phyloP scores from a whole-genome alignment of 2,888 invertebrate genomes.

The Drosophila testacea region DNA sequence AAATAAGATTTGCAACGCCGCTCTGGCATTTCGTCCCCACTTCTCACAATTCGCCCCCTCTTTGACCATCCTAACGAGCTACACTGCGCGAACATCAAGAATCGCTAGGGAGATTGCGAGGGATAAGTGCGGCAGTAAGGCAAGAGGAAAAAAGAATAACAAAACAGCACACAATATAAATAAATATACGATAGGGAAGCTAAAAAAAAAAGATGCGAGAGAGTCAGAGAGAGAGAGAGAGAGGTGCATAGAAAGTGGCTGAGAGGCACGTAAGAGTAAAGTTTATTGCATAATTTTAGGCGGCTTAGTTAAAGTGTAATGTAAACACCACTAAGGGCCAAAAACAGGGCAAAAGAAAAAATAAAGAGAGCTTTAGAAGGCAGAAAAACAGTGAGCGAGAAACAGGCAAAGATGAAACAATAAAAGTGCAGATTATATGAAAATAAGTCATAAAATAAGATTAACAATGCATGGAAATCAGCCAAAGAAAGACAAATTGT shows the following conservation, averaged over 20 bases:
- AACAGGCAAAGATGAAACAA: slow-evolving; percentile 56
- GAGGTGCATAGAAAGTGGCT: slow-evolving; percentile 48
- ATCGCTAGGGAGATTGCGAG: slow-evolving; percentile 56
- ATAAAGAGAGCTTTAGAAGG: slow-evolving; percentile 9
- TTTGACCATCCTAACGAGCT: slow-evolving; percentile 56
- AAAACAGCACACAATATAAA: slow-evolving; percentile 51
- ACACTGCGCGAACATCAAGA: slow-evolving; percentile 78
- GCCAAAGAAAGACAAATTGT: neutral
- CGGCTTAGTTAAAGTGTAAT: slow-evolving; percentile 78
- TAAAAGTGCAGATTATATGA: slow-evolving; percentile 76
- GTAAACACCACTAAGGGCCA: slow-evolving; percentile 64
- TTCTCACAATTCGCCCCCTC: neutral
- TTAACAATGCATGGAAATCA: slow-evolving; percentile 1
- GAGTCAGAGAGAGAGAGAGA: neutral
- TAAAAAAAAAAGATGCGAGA: neutral
- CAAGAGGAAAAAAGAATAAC: slow-evolving; percentile 45
- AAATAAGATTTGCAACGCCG: slow-evolving; percentile 76
- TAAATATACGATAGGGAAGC: slow-evolving; percentile 43
- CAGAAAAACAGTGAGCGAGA: neutral
- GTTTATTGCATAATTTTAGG: slow-evolving; percentile 80
- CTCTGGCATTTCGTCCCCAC: slow-evolving; percentile 29
- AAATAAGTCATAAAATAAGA: slow-evolving; percentile 11
- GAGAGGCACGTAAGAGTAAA: slow-evolving; percentile 74
- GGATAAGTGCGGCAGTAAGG: slow-evolving; percentile 60
- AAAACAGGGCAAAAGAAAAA: slow-evolving; percentile 14